phyloP scores from a whole-genome alignment of 2,888 invertebrate genomes.

The Ecdyonurus torrentis region DNA sequence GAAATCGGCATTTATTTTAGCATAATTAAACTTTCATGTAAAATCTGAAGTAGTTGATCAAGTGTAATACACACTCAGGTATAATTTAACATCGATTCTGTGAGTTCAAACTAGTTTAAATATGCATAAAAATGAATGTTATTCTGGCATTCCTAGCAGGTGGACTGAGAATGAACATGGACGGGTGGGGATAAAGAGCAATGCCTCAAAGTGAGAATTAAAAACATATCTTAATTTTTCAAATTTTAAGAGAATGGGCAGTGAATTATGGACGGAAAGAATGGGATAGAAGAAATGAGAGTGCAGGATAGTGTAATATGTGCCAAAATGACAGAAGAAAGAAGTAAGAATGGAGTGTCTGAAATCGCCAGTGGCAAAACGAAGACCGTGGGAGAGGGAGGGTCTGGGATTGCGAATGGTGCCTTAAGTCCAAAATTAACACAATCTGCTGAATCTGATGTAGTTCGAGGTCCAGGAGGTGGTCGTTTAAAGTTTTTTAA shows the following conservation, averaged over 20 bases:
- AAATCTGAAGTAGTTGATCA: constrained; percentile 5
- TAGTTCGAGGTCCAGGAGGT: constrained; percentile 28
- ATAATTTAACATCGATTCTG: not conserved
- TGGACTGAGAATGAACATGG: constrained; percentile 17
- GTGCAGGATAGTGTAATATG: constrained; percentile 20
- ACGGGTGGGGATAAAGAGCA: constrained; percentile 13
- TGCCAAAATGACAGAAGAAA: constrained; percentile 22
- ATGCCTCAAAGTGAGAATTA: not conserved
- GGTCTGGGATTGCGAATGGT: constrained; percentile 13
- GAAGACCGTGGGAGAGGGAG: constrained; percentile 12
- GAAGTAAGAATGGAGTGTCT: constrained; percentile 19
- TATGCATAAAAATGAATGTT: constrained; percentile 5
- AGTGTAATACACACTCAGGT: constrained; percentile 6
- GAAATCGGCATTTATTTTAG: constrained; percentile 14
- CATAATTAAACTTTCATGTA: constrained; percentile 3
- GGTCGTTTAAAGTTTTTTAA: constrained; percentile 68
- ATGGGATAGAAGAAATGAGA: constrained; percentile 19
- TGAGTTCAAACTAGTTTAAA: not conserved
- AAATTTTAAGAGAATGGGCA: not conserved
- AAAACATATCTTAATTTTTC: not conserved
- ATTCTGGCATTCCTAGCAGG: constrained; percentile 15
- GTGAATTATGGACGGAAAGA: constrained; percentile 9
- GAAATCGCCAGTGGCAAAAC: constrained; percentile 15
- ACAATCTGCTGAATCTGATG: constrained; percentile 12
- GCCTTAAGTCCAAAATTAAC: constrained; percentile 14